These are phyloP conservation scores for Cantharis flavilabris DNA, from an alignment of 2,888 invertebrate species.

Conservation along the genomic window DNA sequence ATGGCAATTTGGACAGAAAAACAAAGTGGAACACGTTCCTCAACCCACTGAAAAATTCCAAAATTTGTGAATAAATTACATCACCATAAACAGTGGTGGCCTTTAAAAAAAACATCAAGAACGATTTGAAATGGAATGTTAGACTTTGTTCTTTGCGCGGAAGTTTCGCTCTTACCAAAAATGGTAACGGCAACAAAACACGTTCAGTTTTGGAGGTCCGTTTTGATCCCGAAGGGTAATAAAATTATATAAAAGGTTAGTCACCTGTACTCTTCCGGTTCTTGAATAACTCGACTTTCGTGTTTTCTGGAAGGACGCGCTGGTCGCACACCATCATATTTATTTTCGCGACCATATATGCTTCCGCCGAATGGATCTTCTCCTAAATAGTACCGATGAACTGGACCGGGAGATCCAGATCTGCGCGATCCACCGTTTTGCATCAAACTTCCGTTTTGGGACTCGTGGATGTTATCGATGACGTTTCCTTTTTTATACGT, in stretches of 20 bases:
- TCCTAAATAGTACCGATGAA: conserved; percentile 82
- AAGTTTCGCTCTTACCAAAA: not conserved
- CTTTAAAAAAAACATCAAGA: not conserved
- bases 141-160: not conserved
- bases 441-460: conserved; percentile 38
- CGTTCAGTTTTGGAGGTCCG: not conserved
- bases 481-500: conserved; percentile 63
- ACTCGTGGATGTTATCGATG: conserved; percentile 57
- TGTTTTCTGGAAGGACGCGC: conserved; percentile 47
- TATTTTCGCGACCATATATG: conserved; percentile 83
- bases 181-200: not conserved
- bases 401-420: conserved; percentile 59
- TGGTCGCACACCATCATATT: conserved; percentile 72
- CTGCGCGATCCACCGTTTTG: conserved; percentile 39
- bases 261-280: conserved; percentile 58
- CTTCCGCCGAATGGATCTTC: conserved; percentile 85
- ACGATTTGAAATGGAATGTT: not conserved
- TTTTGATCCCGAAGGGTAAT: not conserved
- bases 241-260: conserved; percentile 13
- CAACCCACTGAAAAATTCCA: not conserved
- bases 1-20: not conserved
- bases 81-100: not conserved
- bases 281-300: conserved; percentile 27
- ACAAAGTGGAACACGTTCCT: not conserved
- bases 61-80: not conserved